Evolutionary conservation across 2,888 invertebrate genomes (phyloP), one percentile per base, ranked within the genome.

Genomic region (Drosophila siamana): DNA sequence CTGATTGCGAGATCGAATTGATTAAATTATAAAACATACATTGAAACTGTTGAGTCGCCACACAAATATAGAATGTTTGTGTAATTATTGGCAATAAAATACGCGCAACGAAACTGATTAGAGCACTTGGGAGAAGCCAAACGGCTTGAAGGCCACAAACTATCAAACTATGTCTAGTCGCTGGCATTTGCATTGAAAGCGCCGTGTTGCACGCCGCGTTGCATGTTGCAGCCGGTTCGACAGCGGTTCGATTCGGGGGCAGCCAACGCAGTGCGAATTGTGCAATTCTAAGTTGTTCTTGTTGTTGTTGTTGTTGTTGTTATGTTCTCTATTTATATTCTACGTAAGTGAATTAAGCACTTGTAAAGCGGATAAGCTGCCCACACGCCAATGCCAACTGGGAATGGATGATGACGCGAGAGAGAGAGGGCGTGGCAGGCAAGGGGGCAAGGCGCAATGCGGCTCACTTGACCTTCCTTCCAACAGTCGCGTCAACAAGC

Each of bases 361-460:
- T 82, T 84, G 80, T 56, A 80, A 84, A 78, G 84, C 86, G 84
- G 82, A 84, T 84, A 85, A 85, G 62, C 76, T 74, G 69, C 79
- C 82, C 78, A 82, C 85, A 64, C 61, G 66, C 51, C 68, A 74
- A 69, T 54, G 65, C 65, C 72, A 55, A 52, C 54, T 59, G 55
- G 60, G 60, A 47, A 66, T 33, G 59, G 48, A 13, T 52, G 64
- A 60, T 61, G 68, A 76, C 54, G 60, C 46, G 43, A 33, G 19
- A 13, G 44, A 33, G 41, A 28, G 28, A 30, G 44, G 50, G 68
- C 50, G 62, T 56, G 69, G 46, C 48, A 43, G 62, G n/a, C 26
- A 43, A 47, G 43, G 67, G 47, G 70, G 69, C 75, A 55, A 51
- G 50, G 52, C 47, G 69, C 69, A 61, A 51, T 33, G 19, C 40